Base-by-base conservation (phyloP, 2,113 vertebrate genomes). In the Cochlearius cochlearius region DNA sequence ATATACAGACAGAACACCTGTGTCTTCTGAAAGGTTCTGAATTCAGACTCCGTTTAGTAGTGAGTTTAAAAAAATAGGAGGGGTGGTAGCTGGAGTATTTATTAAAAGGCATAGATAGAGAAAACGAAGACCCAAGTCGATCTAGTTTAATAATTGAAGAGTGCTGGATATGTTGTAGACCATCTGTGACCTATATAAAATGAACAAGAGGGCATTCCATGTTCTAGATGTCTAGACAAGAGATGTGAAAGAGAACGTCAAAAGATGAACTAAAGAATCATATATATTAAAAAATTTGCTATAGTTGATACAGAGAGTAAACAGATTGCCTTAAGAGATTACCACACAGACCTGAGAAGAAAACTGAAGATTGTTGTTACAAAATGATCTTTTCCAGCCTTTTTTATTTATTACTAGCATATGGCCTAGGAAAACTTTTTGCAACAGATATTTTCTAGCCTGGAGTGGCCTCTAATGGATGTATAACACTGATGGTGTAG, bases 381-480 rank as follows among this genome's bases (percentile, higher is more conserved):
- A 78, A 96, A 94, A 89, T 81, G 23, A 81, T 94, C 69, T 89
- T 96, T 96, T 96, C 63, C 77, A 91, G 86, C 36, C 66, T 91
- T 89, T 94, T 87, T 87, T 89, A 56, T 97, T 96, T 95, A 97
- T 92, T 92, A 76, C 66, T 85, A 92, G 76, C 91, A 91, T 92
- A 94, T 95, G 94, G 91, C 45, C 45, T 60, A 91, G 80, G 73
- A 95, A 92, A 76, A 89, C 83, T 56, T 60, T 89, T 85, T 94
- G 29, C 53, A 94, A 91, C 95, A 95, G 91, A 58, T 97, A 82
- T 92, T 93, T 97, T 92, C 77, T 91, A 94, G 66, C 84, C 73
- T 96, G 66, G 77, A 85, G 59, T 96, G 77, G 86, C 92, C 93
- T 92, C 95, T 97, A 97, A 95, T 91, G 92, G 94, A 82, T 95